These are phyloP conservation scores for Onthophagus taurus DNA, from an alignment of 1,140 invertebrate genomes.

Conservation along the genomic window DNA sequence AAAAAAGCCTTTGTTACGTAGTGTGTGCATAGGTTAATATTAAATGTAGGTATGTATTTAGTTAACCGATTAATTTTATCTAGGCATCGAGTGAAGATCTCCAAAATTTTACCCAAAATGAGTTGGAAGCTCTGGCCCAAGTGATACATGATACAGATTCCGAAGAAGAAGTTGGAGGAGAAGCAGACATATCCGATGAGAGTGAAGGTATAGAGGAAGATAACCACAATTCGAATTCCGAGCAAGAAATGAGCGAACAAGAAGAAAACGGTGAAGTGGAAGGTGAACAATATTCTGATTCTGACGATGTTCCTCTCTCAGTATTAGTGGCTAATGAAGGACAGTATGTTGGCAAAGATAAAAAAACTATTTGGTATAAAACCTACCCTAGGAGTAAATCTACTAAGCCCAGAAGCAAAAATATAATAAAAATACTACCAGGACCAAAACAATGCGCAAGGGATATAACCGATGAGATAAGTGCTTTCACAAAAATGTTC, in stretches of 20 bases:
- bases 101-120: too few species aligned
- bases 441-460: conserved; percentile 6
- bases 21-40: too few species aligned
- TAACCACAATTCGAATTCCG: conserved; percentile 7
- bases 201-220: conserved; percentile 5
- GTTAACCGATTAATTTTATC: too few species aligned
- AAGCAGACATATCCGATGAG: conserved; percentile 4
- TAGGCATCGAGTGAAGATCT: too few species aligned
- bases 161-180: conserved; percentile 5
- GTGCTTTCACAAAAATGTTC: conserved; percentile 2
- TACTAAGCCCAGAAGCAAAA: background rate
- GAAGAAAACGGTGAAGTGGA: background rate
- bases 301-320: too few species aligned
- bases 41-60: too few species aligned
- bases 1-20: too few species aligned
- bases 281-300: too few species aligned
- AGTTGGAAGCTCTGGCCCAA: conserved; percentile 8
- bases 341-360: conserved; percentile 6
- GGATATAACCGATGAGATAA: conserved; percentile 3
- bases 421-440: conserved; percentile 4
- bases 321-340: too few species aligned
- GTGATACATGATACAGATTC: conserved; percentile 7
- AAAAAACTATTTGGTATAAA: conserved; percentile 12
- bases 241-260: background rate
- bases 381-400: conserved; percentile 1